Evolutionary conservation across 1,140 invertebrate species (phyloP).

Genomic region (Aphis gossypii): DNA sequence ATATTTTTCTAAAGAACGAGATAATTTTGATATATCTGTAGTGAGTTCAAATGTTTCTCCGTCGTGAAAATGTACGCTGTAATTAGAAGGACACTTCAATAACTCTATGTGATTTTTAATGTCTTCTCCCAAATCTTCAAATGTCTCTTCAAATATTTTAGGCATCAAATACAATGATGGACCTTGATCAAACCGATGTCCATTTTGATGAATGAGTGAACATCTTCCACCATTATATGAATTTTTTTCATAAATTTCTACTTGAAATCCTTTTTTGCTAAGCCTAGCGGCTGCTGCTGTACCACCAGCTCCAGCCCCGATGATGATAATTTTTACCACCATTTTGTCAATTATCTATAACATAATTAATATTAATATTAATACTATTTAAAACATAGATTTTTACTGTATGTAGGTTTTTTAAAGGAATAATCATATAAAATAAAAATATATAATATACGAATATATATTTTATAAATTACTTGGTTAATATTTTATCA

Average conservation of each 20-base stretch:
- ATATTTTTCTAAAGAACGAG: constrained; percentile 43
- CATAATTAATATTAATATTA: not conserved
- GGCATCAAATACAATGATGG: constrained; percentile 52
- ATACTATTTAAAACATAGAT: no score
- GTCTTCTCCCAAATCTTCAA: constrained; percentile 48
- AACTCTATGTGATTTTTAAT: constrained; percentile 38
- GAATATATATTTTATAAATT: no score
- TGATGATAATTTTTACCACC: constrained; percentile 13
- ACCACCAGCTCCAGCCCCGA: constrained; percentile 45
- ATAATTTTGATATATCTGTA: constrained; percentile 38
- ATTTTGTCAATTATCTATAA: not conserved
- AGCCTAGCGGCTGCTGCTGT: constrained; percentile 47
- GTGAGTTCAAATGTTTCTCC: constrained; percentile 39
- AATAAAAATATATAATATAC: no score
- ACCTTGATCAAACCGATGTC: constrained; percentile 51
- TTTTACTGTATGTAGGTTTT: no score
- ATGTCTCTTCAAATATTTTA: constrained; percentile 50
- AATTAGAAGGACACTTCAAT: constrained; percentile 46
- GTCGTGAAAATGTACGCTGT: constrained; percentile 43
- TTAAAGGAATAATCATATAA: no score
- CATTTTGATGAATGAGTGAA: constrained; percentile 32
- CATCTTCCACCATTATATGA: constrained; percentile 54
- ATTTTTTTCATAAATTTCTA: constrained; percentile 51
- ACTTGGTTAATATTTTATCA: no score
- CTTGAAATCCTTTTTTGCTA: constrained; percentile 53